Evolutionary conservation across 2,113 vertebrate genomes (phyloP), one percentile per base, ranked within the genome.

Genomic region (Fulica atra): DNA sequence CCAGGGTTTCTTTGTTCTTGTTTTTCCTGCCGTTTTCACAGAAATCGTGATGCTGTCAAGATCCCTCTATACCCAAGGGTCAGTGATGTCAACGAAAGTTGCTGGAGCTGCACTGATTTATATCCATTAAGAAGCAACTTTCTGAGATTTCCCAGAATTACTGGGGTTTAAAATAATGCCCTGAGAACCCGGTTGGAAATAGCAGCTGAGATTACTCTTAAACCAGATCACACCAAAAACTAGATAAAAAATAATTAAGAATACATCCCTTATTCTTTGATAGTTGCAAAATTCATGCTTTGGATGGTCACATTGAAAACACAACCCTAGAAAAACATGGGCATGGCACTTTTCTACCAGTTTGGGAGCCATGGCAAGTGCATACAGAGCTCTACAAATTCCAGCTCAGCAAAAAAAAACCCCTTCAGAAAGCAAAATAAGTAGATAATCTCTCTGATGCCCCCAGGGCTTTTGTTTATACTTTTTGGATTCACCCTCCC

Each of bases 21-120:
- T 93, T 97, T 94, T 95, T 83, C 86, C 80, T 84, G 42, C 80
- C 53, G 61, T 88, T 88, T 46, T 91, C 83, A 81, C 83, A 91
- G 95, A 88, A 95, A 76, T 86, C 86, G 46, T 7, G 28, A 66
- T 84, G 88, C 76, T 94, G 82, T 89, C 14, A 6, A 65, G 88
- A 78, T 79, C 69, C 88, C 51, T 93, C 90, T 90, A 44, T 84
- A 92, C 82, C 86, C 80, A 73, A 64, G 73, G 82, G 90, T 78
- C 82, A 86, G 51, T 92, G 82, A 89, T 86, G 76, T 88, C 93
- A 88, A 11, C 35, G 76, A 42, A 91, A 96, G 60, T 21, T 90
- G 86, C 60, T 83, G 85, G 85, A 95, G 86, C 79, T 72, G 31
- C 76, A 59, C 38, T 90, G 88, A 77, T 92, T 86, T 80, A 50